Base-by-base conservation (phyloP, 2,888 invertebrate genomes). In the Amiota mariae region DNA sequence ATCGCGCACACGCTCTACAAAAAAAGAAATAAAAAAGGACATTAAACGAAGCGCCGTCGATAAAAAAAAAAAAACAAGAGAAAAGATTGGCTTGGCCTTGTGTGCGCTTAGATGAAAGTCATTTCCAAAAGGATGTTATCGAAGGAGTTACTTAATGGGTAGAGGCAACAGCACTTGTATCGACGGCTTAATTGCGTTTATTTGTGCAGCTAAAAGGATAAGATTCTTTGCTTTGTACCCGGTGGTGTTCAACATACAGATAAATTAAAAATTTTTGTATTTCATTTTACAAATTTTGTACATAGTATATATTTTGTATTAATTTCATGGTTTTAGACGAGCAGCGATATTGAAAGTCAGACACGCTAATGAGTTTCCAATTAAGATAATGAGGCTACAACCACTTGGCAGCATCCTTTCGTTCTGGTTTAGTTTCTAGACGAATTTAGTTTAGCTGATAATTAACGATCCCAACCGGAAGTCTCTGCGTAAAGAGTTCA, bases 361-460 rank as follows among this genome's bases (percentile, higher is more conserved):
- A 18, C 36, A 57, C 47, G 49, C 61, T 71, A 71, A 71, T 71
- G 71, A 61, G 61, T 71, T 61, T 47, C 71, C 71, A 71, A 71
- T 71, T 71, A 61, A 71, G 71, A 61, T 61, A 71, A 71, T 70
- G 18, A 56, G 68, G 18, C 68, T 51, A 54, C 54, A 36, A 56
- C 24, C 68, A 68, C 68, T 68, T 68, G 24, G n/a, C 54, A 51
- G 68, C 36, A 68, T 54, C 54, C 68, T 56, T 68, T 68, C 54
- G 54, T 68, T 54, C 36, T 51, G 51, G 36, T 63, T 47, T 18
- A 54, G 11, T 18, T 20, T 64, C 12, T 64, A 20, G 9, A 51
- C 68, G 24, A 36, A 54, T 54, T 56, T 68, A 68, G 24, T 68
- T 68, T 24, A 8, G 36, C 67, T 49, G 48, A 20, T 51, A 49